Percentiles rank a stretch among this genome's conserved stretches.
Evolutionary conservation across 37 sponge, comb jelly and placozoan species (phyloP).

Genomic region (Dysidea cf. avara): DNA sequence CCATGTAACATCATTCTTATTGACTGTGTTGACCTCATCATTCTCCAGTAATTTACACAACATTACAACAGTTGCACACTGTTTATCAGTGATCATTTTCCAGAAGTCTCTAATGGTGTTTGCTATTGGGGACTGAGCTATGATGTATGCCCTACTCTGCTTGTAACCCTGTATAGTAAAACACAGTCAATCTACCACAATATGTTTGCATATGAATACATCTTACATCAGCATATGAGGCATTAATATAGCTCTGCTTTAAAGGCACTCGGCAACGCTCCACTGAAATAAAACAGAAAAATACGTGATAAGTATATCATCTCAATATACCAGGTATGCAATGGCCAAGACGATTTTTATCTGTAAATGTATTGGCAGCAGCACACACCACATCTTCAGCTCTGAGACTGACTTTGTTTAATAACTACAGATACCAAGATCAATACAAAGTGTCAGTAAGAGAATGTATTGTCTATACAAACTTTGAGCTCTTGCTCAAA

Average conservation of each 20-base stretch:
- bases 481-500: conserved; percentile 68
- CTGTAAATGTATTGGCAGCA: conserved; percentile 4
- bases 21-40: conserved; percentile 36
- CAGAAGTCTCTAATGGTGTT: too few relatives aligned
- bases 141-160: conserved; percentile 61
- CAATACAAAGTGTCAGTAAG: too few relatives aligned
- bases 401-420: conserved; percentile 36
- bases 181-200: too few relatives aligned
- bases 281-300: too few relatives aligned
- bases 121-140: conserved; percentile 61
- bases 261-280: too few relatives aligned
- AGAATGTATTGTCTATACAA: background rate
- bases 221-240: too few relatives aligned
- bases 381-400: conserved; percentile 20
- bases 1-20: too few relatives aligned
- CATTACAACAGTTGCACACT: conserved; percentile 36
- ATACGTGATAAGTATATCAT: too few relatives aligned
- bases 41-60: conserved; percentile 42
- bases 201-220: too few relatives aligned
- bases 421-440: too few relatives aligned
- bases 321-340: too few relatives aligned
- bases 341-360: conserved; percentile 51
- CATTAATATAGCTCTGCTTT: too few relatives aligned
- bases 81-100: conserved; percentile 51
- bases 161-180: conserved; percentile 62